phyloP scores from a whole-genome alignment of 2,888 invertebrate species.

The Yponomeuta plumbellus region DNA sequence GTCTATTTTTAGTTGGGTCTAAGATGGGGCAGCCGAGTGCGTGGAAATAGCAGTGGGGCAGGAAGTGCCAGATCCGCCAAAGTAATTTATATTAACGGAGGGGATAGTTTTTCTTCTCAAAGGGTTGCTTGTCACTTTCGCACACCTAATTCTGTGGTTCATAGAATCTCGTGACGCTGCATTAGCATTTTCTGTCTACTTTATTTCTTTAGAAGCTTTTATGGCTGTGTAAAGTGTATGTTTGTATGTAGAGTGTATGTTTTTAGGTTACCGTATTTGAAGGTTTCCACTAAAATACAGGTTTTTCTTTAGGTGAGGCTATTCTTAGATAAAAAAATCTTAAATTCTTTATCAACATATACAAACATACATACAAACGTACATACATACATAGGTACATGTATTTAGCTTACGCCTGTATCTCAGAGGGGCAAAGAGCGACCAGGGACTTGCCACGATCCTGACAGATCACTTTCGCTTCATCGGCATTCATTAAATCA shows the following conservation, averaged over 20 bases:
- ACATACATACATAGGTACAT: too few species aligned
- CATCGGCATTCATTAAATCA: too few species aligned
- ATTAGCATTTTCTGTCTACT: neutral
- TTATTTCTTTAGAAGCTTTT: neutral
- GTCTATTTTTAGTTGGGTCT: too few species aligned
- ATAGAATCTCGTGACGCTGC: neutral
- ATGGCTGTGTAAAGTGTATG: neutral
- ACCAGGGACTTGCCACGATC: too few species aligned
- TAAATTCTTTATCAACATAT: too few species aligned
- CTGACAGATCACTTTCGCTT: too few species aligned
- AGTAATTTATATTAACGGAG: slow-evolving; percentile 21
- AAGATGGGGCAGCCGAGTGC: neutral
- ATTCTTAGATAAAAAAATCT: too few species aligned
- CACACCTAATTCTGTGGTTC: slow-evolving; percentile 4
- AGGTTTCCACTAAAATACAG: too few species aligned
- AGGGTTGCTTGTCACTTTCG: slow-evolving; percentile 18
- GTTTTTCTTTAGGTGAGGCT: too few species aligned
- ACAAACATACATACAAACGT: too few species aligned
- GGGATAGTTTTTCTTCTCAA: slow-evolving; percentile 22
- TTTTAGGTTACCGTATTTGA: neutral
- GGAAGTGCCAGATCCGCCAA: slow-evolving; percentile 29
- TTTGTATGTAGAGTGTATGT: neutral
- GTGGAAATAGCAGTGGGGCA: slow-evolving; percentile 33
- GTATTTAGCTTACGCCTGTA: too few species aligned
- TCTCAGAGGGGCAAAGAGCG: too few species aligned